phyloP scores from a whole-genome alignment of 2,888 invertebrate genomes.

The Gryllus longicercus region DNA sequence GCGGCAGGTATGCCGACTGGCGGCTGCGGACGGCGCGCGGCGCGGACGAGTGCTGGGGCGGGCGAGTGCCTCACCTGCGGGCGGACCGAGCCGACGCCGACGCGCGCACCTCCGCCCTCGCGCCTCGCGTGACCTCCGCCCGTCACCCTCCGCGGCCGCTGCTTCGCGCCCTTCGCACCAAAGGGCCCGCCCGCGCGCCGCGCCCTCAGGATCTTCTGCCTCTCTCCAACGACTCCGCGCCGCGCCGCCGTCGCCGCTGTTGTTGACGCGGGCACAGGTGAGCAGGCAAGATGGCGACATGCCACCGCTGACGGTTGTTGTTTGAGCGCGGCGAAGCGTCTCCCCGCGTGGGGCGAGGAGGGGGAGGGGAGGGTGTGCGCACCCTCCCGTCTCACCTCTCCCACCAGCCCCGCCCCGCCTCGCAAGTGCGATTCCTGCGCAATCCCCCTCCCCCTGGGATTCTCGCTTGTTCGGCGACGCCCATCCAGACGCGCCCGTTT shows the following conservation, averaged over 20 bases:
- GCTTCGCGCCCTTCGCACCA: not conserved
- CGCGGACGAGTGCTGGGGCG: not conserved
- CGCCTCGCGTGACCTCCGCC: not conserved
- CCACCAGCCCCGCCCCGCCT: too few relatives aligned
- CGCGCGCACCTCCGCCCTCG: not conserved
- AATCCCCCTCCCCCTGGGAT: not conserved
- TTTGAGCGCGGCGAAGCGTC: not conserved
- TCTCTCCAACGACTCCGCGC: not conserved
- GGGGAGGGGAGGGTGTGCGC: not conserved
- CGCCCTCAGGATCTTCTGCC: not conserved
- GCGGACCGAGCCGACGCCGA: not conserved
- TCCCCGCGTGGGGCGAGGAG: not conserved
- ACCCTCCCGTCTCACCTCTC: not conserved
- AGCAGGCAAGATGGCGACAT: not conserved
- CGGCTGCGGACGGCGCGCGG: not conserved
- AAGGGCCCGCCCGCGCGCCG: not conserved
- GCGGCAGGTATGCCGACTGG: constrained; percentile 2
- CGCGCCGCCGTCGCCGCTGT: too few relatives aligned
- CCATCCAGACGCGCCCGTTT: too few relatives aligned
- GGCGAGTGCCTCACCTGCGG: not conserved
- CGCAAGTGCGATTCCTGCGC: too few relatives aligned
- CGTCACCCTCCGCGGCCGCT: too few relatives aligned
- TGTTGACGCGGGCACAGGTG: not conserved
- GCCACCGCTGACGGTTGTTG: not conserved
- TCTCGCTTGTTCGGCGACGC: not conserved